These are phyloP conservation scores for Ectropis crepuscularia DNA, from an alignment of 2,888 invertebrate genomes.

Conservation along the genomic window DNA sequence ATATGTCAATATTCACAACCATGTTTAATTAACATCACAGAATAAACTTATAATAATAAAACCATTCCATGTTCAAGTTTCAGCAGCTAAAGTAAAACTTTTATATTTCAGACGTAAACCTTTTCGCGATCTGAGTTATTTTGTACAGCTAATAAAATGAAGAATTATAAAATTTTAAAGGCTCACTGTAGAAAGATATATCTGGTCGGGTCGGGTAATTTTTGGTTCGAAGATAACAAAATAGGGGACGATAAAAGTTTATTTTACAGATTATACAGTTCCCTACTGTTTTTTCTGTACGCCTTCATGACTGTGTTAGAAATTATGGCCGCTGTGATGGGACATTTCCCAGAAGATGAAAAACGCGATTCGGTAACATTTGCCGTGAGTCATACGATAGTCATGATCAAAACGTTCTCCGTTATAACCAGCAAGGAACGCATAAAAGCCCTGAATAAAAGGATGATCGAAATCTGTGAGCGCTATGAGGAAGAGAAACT, in stretches of 20 bases:
- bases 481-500: slow-evolving; percentile 57
- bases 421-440: slow-evolving; percentile 60
- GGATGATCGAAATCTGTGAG: slow-evolving; percentile 64
- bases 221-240: slow-evolving; percentile 66
- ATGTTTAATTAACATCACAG: too few relatives aligned
- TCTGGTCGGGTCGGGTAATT: slow-evolving; percentile 68
- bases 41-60: too few relatives aligned
- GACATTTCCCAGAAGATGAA: slow-evolving; percentile 71
- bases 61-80: too few relatives aligned
- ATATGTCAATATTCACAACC: too few relatives aligned
- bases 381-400: slow-evolving; percentile 70
- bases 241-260: slow-evolving; percentile 61
- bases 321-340: slow-evolving; percentile 65
- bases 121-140: too few relatives aligned
- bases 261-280: slow-evolving; percentile 57
- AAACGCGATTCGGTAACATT: slow-evolving; percentile 71
- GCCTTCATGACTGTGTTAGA: slow-evolving; percentile 69
- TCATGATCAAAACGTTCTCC: slow-evolving; percentile 68
- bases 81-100: not conserved
- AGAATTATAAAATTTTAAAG: slow-evolving; percentile 65
- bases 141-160: slow-evolving; percentile 53
- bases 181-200: slow-evolving; percentile 61
- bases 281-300: slow-evolving; percentile 58
- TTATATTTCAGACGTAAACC: not conserved
- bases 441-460: slow-evolving; percentile 60